Conservation (phyloP, 2,113 vertebrate species). For the Carettochelys insculpta region DNA sequence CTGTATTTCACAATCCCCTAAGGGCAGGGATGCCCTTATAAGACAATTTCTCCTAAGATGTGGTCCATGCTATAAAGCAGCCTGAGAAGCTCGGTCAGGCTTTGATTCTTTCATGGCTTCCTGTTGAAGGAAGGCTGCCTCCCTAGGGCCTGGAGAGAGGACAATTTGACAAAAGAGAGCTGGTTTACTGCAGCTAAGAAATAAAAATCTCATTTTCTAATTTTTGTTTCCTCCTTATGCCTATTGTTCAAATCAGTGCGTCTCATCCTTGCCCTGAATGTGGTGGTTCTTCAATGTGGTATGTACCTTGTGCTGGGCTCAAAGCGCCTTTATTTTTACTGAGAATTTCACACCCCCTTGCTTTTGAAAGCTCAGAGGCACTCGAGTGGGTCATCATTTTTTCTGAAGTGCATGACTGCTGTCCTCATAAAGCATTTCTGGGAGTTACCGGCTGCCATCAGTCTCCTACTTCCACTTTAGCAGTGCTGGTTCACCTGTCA, state of each 20-base stretch:
- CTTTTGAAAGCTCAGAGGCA: background rate
- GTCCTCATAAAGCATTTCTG: background rate
- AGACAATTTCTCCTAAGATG: background rate
- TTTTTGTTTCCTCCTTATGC: background rate
- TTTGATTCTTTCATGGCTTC: background rate
- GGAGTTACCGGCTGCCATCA: too few species aligned
- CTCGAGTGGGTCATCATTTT: background rate
- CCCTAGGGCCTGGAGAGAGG: background rate
- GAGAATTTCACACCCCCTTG: rapidly evolving
- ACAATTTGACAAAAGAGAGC: rapidly evolving
- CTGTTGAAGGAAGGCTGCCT: rapidly evolving
- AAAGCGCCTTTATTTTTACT: background rate
- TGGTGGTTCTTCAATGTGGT: background rate
- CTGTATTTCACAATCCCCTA: background rate
- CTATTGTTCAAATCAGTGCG: background rate
- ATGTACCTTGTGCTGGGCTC: background rate
- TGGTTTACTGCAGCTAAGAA: background rate
- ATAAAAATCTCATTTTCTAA: rapidly evolving
- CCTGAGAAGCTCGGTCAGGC: background rate
- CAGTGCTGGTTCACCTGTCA: background rate
- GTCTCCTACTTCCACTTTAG: background rate
- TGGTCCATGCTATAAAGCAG: background rate
- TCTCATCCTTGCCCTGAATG: background rate
- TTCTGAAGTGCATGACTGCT: background rate
- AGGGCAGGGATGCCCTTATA: background rate